Evolutionary conservation across 2,797 vertebrate species (phyloP).

Genomic region (Chaenodraco wilsoni): DNA sequence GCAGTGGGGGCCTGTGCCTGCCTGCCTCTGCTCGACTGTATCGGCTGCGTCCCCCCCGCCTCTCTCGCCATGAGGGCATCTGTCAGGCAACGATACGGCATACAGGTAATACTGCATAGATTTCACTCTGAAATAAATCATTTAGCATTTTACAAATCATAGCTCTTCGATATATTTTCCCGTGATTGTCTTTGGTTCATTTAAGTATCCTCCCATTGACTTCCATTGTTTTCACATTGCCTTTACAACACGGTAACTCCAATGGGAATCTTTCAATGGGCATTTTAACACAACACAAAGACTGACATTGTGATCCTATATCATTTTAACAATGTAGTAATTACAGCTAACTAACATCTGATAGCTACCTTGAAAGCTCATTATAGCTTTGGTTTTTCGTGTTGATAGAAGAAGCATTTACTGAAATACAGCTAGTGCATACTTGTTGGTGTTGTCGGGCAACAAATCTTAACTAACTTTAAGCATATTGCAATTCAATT

Average conservation of each 20-base stretch:
- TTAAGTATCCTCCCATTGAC: not conserved
- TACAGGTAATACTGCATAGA: conserved; percentile 65
- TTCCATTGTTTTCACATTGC: not conserved
- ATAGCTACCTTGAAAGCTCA: not conserved
- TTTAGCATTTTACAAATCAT: too few species aligned
- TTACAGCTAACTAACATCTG: not conserved
- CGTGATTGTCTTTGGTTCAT: not conserved
- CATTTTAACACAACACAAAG: not conserved
- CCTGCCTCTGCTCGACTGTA: conserved; percentile 79
- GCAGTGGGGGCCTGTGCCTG: conserved; percentile 73
- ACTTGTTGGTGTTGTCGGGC: too few species aligned
- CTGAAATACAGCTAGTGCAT: too few species aligned
- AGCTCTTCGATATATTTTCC: too few species aligned
- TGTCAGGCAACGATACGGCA: conserved; percentile 76
- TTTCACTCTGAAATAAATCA: not conserved
- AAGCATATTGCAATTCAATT: not conserved
- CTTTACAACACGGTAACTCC: not conserved
- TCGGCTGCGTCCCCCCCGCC: conserved; percentile 77
- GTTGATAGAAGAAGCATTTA: not conserved
- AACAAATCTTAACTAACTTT: too few species aligned
- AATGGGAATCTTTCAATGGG: not conserved
- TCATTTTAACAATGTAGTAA: not conserved
- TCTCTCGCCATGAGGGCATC: conserved; percentile 78
- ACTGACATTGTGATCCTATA: not conserved
- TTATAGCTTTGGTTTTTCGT: not conserved